Evolutionary conservation across 2,797 vertebrate species (phyloP).

Genomic region (Mormyrops boulengeri): DNA sequence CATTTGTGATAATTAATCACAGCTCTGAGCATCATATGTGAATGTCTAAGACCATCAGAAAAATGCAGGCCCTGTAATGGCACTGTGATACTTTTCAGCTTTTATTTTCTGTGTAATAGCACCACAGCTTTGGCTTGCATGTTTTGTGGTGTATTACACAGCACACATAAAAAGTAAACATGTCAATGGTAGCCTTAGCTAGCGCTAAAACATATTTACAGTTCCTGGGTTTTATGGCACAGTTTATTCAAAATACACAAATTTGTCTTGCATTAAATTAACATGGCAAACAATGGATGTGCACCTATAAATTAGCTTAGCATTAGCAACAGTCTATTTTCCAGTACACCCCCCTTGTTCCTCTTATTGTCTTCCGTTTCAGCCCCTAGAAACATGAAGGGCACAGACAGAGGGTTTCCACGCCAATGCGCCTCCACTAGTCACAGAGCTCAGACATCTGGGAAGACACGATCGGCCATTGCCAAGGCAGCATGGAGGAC

Average conservation of each 20-base stretch:
- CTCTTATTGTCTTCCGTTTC: background rate
- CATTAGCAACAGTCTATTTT: constrained; percentile 12
- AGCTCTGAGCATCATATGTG: background rate
- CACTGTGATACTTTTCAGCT: background rate
- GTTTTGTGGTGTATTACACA: background rate
- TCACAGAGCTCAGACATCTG: background rate
- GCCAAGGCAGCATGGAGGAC: background rate
- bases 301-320: constrained; percentile 17
- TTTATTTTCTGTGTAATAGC: background rate
- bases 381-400: background rate
- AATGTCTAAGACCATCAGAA: background rate
- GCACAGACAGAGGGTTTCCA: background rate
- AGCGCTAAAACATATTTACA: background rate
- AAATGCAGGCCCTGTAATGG: background rate
- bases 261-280: constrained; percentile 28
- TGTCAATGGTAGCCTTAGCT: background rate
- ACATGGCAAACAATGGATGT: constrained; percentile 23
- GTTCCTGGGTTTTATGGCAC: constrained; percentile 17
- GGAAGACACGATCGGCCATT: background rate
- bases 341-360: background rate
- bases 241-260: constrained; percentile 40
- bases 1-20: background rate
- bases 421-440: background rate
- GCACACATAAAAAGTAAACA: background rate
- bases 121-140: background rate